Percentiles rank a stretch among this genome's conserved stretches.
These are phyloP conservation scores for Sminthurinus signatus DNA, from an alignment of 1,140 invertebrate genomes.

Conservation along the genomic window DNA sequence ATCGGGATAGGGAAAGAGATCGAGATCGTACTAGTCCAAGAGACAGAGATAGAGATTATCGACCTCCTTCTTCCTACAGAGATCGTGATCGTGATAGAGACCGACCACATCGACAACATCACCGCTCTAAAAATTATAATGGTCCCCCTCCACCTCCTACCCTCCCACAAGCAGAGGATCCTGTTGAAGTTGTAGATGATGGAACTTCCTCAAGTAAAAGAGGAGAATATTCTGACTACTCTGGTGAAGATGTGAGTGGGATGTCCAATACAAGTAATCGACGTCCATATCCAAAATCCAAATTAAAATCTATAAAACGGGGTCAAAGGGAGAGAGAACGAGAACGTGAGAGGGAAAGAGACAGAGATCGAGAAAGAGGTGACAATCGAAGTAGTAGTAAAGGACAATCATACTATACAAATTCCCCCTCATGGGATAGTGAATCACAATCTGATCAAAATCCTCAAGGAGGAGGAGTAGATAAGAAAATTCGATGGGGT, in stretches of 20 bases:
- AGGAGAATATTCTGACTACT: conserved; percentile 28
- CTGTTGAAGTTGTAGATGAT: too few relatives aligned
- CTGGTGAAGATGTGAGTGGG: conserved; percentile 12
- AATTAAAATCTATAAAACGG: too few relatives aligned
- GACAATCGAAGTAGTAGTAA: background rate
- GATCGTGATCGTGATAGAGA: conserved; percentile 5
- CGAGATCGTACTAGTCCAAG: background rate
- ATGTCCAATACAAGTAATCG: background rate
- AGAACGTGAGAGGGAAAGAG: background rate
- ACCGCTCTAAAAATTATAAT: conserved; percentile 3
- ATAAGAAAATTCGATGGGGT: conserved; percentile 5
- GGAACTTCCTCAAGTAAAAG: too few relatives aligned
- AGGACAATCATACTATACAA: conserved; percentile 21
- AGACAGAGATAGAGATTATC: background rate
- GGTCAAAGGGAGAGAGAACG: background rate
- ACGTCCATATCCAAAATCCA: background rate
- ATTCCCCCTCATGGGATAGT: conserved; percentile 36
- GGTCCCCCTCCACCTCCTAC: too few relatives aligned
- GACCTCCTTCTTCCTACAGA: too few relatives aligned
- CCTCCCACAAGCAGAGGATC: too few relatives aligned
- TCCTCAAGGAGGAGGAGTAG: background rate
- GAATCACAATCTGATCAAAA: conserved; percentile 26
- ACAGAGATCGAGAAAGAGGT: conserved; percentile 1
- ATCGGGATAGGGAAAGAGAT: background rate
- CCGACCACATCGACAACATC: background rate